Base-by-base conservation (phyloP, 1,140 invertebrate genomes). In the Amphibalanus amphitrite region DNA sequence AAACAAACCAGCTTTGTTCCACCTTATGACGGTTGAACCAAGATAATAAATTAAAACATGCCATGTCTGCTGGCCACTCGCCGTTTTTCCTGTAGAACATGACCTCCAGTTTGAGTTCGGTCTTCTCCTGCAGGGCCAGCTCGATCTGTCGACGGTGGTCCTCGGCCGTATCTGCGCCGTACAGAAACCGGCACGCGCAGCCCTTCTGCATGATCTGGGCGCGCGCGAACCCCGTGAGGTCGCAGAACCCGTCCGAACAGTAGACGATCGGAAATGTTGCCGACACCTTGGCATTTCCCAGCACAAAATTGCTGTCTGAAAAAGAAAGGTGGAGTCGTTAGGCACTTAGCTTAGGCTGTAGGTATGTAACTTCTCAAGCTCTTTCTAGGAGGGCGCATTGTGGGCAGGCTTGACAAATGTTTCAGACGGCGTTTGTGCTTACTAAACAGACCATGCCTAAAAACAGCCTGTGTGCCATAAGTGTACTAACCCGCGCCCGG, bases 121-220 rank as follows among this genome's bases (percentile, higher is more conserved):
- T 87, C 83, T 95, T 95, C 69, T 86, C 87, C 78, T 93, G 90
- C 69, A 97, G 84, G 28, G 93, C 89, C 76, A 89, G 87, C 78
- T 95, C 91, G 76, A 97, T 96, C 81, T 92, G 88, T 67, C 84
- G 81, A 74, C 91, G 93, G 77, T 95, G 89, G 73, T 93, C 91
- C 17, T 94, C 90, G 65, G 86, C 85, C 0, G 94, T 97, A 77
- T 96, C 92, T 15, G 88, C 85, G 0, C 94, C 95, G 79, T 94
- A 94, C 0, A 97, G 87, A 80, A 97, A 97, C 82, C 93, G 93
- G 83, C 94, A 97, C 72, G 92, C 92, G 81, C 93, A 97, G 74
- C 91, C 90, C 79, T 95, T 95, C 82, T 96, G 93, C 92, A 95
- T 95, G 80, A 95, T 94, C 83, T 97, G 93, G 64, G 93, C 93